Base-by-base conservation (phyloP, 1,140 invertebrate species). In the Cotesia typhae region DNA sequence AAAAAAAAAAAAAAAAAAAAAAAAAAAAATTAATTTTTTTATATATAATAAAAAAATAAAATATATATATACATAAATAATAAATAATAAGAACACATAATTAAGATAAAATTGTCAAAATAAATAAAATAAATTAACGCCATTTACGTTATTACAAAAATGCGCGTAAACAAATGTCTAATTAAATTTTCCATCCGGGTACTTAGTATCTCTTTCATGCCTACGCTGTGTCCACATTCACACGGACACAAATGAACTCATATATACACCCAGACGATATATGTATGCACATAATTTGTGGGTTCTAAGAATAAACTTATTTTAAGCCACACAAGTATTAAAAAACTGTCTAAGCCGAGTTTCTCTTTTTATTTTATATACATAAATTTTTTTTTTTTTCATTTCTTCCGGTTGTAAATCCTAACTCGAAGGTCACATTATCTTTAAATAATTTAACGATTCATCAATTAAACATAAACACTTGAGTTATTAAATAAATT, bases 251-350 rank as follows among this genome's bases (percentile, higher is more conserved):
- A 6, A 41, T 41, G 9, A 6, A 41, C 9, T 6, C 1, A 41
- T 5, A 41, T 41, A 41, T 41, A 41, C 41, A 41, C 10, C 6
- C 17, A 61, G 9, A 36, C 9, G 10, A 9, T 28, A 28, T 64
- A 38, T 12, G 47, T 51, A 55, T 57, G 17, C 66, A 35, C 51
- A 66, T 52, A 51, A 66, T 66, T 66, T 66, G 51, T 67, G 52
- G 36, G 51, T 67, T 67, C 66, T 53, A 55, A 38, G 66, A 67
- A 67, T 67, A 10, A 35, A 67, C 35, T 67, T 67, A 67, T 67
- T 67, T 67, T 67, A n/a, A 67, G 66, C 35, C 20, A 67, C 38
- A 14, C 28, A 36, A 38, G 66, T 55, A 67, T 7, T 20, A 67
- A 67, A 52, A 67, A 67, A 67, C 51, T 52, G 66, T 67, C 51